These are phyloP conservation scores for Drosophila testacea DNA, from an alignment of 2,888 invertebrate species.

Conservation along the genomic window DNA sequence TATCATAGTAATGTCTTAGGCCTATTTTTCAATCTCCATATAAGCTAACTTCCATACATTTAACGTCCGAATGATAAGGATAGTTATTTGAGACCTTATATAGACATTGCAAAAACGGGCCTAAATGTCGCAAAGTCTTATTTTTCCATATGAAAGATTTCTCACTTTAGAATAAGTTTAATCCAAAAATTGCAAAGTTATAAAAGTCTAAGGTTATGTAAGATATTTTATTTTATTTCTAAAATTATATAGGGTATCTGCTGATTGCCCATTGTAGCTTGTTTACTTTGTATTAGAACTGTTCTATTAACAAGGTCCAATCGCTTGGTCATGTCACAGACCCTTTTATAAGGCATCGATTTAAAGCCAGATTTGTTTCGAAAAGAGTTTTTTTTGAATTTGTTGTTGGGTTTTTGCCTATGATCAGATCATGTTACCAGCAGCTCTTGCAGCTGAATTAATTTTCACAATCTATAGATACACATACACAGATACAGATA, in stretches of 20 bases:
- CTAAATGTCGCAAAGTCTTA: too few relatives aligned
- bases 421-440: conserved; percentile 68
- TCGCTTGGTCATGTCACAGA: neutral
- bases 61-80: too few relatives aligned
- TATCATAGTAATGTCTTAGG: too few relatives aligned
- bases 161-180: too few relatives aligned
- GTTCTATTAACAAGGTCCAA: conserved; percentile 22
- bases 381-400: conserved; percentile 51
- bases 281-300: neutral
- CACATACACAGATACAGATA: conserved; percentile 13
- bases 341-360: conserved; percentile 22
- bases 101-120: too few relatives aligned
- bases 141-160: too few relatives aligned
- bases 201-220: too few relatives aligned
- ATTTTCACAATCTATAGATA: conserved; percentile 45
- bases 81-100: too few relatives aligned
- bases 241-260: neutral
- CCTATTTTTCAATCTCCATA: too few relatives aligned
- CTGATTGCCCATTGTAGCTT: neutral
- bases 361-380: conserved; percentile 42
- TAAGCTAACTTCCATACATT: too few relatives aligned
- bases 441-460: conserved; percentile 73
- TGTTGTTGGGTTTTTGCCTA: conserved; percentile 44
- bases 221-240: too few relatives aligned
- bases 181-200: too few relatives aligned